These are phyloP conservation scores for Odontomachus brunneus DNA, from an alignment of 1,140 invertebrate genomes.

Conservation along the genomic window DNA sequence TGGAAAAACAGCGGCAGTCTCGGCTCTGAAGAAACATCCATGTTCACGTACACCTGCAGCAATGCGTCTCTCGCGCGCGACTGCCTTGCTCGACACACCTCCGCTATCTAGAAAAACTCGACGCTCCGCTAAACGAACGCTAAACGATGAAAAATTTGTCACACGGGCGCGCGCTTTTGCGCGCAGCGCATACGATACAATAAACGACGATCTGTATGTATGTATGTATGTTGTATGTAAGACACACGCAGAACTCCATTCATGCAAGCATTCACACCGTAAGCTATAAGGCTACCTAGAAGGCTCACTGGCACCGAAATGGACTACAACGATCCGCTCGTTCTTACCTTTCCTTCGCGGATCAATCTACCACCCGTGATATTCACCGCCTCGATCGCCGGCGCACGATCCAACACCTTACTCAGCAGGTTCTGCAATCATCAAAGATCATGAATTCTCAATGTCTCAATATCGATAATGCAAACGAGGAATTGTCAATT, in stretches of 20 bases:
- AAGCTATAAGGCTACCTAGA: constrained; percentile 73
- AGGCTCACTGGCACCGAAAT: constrained; percentile 67
- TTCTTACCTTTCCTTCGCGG: constrained; percentile 97
- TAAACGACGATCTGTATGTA: constrained; percentile 46
- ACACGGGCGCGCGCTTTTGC: constrained; percentile 25
- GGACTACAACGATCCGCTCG: constrained; percentile 54
- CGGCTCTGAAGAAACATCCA: constrained; percentile 32
- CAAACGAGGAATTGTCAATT: too few relatives aligned
- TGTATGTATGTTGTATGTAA: constrained; percentile 4
- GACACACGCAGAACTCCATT: constrained; percentile 70
- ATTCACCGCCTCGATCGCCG: constrained; percentile 98
- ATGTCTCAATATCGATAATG: too few relatives aligned
- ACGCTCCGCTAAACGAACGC: constrained; percentile 28
- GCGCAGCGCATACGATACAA: not conserved
- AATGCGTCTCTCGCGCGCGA: constrained; percentile 43
- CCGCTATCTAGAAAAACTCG: not conserved
- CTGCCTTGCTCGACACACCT: constrained; percentile 32
- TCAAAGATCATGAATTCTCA: too few relatives aligned
- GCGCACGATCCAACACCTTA: constrained; percentile 94
- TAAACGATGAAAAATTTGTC: constrained; percentile 16
- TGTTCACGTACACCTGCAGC: constrained; percentile 22
- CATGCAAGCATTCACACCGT: constrained; percentile 74
- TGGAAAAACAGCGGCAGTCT: constrained; percentile 49
- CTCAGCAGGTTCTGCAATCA: constrained; percentile 94
- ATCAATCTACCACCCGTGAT: constrained; percentile 97